Base-by-base conservation (phyloP, 2,113 vertebrate genomes). In the Cyrtonyx montezumae region DNA sequence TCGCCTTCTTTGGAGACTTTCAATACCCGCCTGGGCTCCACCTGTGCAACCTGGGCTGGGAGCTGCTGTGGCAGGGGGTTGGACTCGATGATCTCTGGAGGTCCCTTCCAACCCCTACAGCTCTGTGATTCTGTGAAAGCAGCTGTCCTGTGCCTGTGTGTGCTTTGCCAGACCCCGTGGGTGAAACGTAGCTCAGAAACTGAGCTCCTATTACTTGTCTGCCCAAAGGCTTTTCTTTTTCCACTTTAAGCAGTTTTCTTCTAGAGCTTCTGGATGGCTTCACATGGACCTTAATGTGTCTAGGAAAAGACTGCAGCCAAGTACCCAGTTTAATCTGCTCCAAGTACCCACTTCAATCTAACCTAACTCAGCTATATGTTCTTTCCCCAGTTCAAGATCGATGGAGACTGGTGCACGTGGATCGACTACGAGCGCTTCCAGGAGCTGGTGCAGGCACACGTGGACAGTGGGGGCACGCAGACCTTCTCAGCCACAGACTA, bases 391-490 rank as follows among this genome's bases (percentile, higher is more conserved):
- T 99, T 99, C 96, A 99, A 98, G 97, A 95, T 99, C 26, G 87
- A 96, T 0, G 98, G 98, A 0, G 97, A 98, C 84, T 99, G 99
- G 99, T 98, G 97, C 97, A 99, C 99, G 0, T 99, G 99, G 99
- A 99, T 99, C 1, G 88, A 99, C 97, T 99, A 99, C 6, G 91
- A 96, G 37, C 97, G 98, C 15, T 99, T 99, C 96, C 99, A 99
- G 94, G 97, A 98, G 74, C 98, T 99, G 65, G 91, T 98, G 58
- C 93, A 49, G 80, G 95, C 90, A 12, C 96, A 98, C 1, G 97
- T 98, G 59, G 95, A 90, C 11, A 99, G 98, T 0, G 87, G 96
- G 0, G 98, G 98, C 6, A 73, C 87, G 65, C 85, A 63, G 87
- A 96, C 88, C 21, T 99, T 99, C 97, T 97, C 98, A 0, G 96